Conservation (phyloP, 2,797 vertebrate species). For the Adrianichthys oophorus region DNA sequence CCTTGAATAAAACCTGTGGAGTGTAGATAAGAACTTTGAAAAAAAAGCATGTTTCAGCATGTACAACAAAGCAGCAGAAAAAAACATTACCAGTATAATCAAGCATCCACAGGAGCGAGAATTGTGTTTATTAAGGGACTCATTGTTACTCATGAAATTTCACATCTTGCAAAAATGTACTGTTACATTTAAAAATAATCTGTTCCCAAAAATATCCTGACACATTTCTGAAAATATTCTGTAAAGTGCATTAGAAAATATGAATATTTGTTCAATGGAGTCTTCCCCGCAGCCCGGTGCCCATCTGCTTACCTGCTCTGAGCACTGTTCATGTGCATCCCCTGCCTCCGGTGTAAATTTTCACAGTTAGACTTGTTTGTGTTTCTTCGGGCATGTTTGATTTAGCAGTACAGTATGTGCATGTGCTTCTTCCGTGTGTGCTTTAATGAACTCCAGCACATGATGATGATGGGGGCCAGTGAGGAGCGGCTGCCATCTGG, state of each 20-base stretch:
- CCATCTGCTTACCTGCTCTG: constrained; percentile 20
- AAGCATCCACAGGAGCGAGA: constrained; percentile 2
- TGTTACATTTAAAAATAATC: neutral
- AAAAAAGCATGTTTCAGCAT: constrained; percentile 1
- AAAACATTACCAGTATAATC: neutral
- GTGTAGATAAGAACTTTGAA: constrained; percentile 12
- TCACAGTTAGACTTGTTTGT: constrained; percentile 20
- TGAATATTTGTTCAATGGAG: constrained; percentile 2
- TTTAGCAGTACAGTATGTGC: constrained; percentile 11
- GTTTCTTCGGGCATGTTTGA: constrained; percentile 25
- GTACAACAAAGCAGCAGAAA: neutral
- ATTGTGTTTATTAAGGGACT: neutral
- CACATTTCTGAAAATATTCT: constrained; percentile 8
- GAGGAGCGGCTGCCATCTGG: constrained; percentile 66
- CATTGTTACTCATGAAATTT: constrained; percentile 2
- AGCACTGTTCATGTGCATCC: constrained; percentile 10
- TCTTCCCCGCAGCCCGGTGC: constrained; percentile 11
- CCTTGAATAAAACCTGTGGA: constrained; percentile 23
- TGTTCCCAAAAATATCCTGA: neutral
- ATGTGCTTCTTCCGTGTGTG: constrained; percentile 21
- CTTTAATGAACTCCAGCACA: constrained; percentile 32
- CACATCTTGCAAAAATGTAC: neutral
- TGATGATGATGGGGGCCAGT: constrained; percentile 12
- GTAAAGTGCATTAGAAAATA: neutral
- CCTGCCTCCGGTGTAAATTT: constrained; percentile 6